Evolutionary conservation across 2,113 vertebrate species (phyloP).

Genomic region (Acanthisitta chloris): DNA sequence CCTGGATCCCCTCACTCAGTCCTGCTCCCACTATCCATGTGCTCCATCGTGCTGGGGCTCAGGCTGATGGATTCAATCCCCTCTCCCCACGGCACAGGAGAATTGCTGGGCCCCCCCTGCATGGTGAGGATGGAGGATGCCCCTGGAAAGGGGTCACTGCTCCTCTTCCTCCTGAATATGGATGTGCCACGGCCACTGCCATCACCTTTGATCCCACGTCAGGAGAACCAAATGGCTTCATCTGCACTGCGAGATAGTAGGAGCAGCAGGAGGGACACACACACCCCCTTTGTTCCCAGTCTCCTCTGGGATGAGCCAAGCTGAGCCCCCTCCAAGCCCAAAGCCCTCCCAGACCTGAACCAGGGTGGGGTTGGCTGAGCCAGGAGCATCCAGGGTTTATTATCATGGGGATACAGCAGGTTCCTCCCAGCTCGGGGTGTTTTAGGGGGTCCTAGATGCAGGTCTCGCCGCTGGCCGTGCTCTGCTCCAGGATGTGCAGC

Average conservation of each 20-base stretch:
- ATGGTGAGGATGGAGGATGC: neutral
- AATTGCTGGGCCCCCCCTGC: too few relatives aligned
- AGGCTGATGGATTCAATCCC: neutral
- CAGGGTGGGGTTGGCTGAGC: neutral
- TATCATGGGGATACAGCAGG: neutral
- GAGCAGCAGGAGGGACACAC: too few relatives aligned
- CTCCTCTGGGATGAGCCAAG: neutral
- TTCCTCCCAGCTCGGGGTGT: rapidly evolving
- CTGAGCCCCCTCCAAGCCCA: neutral
- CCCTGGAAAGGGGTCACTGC: neutral
- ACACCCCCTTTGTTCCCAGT: neutral
- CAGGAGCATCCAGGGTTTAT: neutral
- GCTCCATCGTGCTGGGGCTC: neutral
- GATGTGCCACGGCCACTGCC: neutral
- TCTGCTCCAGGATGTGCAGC: neutral
- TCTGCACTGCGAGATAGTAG: neutral
- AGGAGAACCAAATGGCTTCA: neutral
- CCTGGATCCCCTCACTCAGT: rapidly evolving
- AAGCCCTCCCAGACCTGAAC: neutral
- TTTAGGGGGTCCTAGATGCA: neutral
- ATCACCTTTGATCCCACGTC: slow-evolving; percentile 40
- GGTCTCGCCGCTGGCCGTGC: neutral
- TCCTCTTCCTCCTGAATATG: slow-evolving; percentile 11
- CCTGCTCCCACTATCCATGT: neutral
- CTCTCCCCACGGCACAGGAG: rapidly evolving